A percentile compares a stretch with the other conserved stretches of the same genome.
These are phyloP conservation scores for Sus scrofa DNA, from an alignment of 2,113 vertebrate genomes.

Conservation along the genomic window DNA sequence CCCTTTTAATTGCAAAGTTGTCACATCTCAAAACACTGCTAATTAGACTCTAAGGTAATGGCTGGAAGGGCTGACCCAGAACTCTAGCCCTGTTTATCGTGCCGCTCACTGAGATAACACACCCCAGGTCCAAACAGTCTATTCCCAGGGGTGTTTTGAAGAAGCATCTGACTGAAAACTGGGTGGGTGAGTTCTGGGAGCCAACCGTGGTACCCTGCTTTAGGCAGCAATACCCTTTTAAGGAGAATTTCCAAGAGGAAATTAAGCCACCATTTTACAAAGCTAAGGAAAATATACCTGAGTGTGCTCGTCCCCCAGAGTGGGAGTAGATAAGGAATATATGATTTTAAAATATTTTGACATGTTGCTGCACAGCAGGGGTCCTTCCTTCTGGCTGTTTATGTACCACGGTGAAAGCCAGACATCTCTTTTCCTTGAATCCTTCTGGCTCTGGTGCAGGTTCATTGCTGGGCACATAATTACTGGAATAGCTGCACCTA, in stretches of 20 bases:
- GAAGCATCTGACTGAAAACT: neutral
- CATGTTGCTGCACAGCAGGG: neutral
- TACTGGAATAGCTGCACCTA: slow-evolving; percentile 11
- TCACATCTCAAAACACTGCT: neutral
- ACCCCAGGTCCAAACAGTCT: neutral
- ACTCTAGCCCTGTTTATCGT: neutral
- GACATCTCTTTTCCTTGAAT: neutral
- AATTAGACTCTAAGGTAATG: neutral
- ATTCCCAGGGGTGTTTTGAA: neutral
- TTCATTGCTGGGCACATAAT: neutral
- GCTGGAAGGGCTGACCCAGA: neutral
- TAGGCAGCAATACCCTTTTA: slow-evolving; percentile 8
- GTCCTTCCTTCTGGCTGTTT: neutral
- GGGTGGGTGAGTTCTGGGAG: neutral
- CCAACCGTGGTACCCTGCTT: neutral
- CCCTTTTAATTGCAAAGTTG: neutral
- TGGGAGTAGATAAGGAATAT: neutral
- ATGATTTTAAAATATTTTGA: neutral
- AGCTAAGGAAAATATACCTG: neutral
- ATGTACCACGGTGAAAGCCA: neutral
- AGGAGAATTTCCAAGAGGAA: neutral
- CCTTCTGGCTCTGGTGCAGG: slow-evolving; percentile 10
- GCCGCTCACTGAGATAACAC: neutral
- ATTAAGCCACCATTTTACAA: neutral
- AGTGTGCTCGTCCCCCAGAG: neutral